These are phyloP conservation scores for Asbolus verrucosus DNA, from an alignment of 1,140 invertebrate genomes.

Conservation along the genomic window DNA sequence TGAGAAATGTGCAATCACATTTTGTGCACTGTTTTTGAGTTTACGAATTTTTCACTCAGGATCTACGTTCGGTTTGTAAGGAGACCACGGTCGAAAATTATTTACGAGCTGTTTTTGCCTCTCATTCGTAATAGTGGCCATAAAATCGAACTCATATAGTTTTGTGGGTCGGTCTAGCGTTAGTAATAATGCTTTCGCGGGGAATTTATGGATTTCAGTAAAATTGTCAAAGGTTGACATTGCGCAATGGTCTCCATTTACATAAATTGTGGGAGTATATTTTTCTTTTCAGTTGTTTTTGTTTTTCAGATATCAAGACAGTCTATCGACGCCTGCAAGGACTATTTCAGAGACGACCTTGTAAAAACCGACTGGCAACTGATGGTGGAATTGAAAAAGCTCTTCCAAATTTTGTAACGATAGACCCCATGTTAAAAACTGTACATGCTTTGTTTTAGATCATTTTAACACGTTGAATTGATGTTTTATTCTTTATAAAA, in stretches of 20 bases:
- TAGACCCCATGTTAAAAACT: background rate
- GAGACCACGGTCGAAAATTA: background rate
- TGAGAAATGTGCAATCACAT: too few species aligned
- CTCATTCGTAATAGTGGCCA: constrained; percentile 1
- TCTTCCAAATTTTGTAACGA: constrained; percentile 91
- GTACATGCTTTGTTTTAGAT: background rate
- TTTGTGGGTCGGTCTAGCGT: constrained; percentile 5
- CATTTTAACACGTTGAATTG: background rate
- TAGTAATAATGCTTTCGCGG: background rate
- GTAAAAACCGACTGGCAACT: constrained; percentile 97
- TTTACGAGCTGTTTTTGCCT: background rate
- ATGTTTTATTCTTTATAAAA: background rate
- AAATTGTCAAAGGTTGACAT: constrained; percentile 7
- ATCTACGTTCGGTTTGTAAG: background rate
- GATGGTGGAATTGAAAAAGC: constrained; percentile 98
- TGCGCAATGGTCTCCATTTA: constrained; percentile 2
- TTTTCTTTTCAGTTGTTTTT: constrained; percentile 39
- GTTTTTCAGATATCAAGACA: constrained; percentile 92
- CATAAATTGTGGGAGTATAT: constrained; percentile 9
- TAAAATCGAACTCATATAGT: constrained; percentile 1
- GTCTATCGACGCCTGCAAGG: constrained; percentile 98
- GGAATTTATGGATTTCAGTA: constrained; percentile 7
- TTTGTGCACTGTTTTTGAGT: background rate
- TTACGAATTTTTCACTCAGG: background rate
- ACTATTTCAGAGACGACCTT: constrained; percentile 98